These are phyloP conservation scores for Danaus chrysippus DNA, from an alignment of 2,888 invertebrate species.

Conservation along the genomic window DNA sequence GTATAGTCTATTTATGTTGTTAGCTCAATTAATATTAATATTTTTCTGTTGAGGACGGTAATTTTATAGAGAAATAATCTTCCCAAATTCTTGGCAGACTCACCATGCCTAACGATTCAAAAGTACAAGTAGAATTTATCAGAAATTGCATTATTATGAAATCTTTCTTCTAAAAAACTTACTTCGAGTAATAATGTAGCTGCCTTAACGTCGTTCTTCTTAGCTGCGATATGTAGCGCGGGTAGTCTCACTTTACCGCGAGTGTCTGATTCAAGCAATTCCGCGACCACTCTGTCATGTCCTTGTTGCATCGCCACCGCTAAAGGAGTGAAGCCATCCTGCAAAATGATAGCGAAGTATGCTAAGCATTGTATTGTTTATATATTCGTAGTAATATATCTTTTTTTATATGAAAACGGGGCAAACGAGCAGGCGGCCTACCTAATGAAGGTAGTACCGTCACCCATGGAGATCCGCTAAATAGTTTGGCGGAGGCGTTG, in stretches of 20 bases:
- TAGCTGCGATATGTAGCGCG: conserved; percentile 98
- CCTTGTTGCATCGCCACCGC: conserved; percentile 99
- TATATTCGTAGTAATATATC: too few species aligned
- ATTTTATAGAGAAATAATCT: too few species aligned
- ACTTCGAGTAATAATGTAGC: conserved; percentile 93
- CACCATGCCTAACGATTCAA: too few species aligned
- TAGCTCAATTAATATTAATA: background rate
- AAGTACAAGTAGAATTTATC: too few species aligned
- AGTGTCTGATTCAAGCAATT: conserved; percentile 96
- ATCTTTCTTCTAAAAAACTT: conserved; percentile 7
- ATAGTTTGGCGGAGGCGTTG: too few species aligned
- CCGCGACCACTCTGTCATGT: conserved; percentile 97
- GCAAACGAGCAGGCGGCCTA: too few species aligned
- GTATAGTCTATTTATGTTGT: background rate
- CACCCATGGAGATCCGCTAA: too few species aligned
- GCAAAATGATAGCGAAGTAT: conserved; percentile 27
- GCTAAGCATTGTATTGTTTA: too few species aligned
- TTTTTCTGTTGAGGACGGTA: too few species aligned
- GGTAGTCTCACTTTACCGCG: conserved; percentile 97
- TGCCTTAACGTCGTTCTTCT: conserved; percentile 98
- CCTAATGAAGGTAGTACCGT: too few species aligned
- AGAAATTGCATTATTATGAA: background rate
- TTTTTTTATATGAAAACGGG: too few species aligned
- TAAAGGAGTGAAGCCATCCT: conserved; percentile 98
- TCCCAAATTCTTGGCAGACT: too few species aligned